A percentile compares a stretch with the other conserved stretches of the same genome.
Conservation (phyloP, 2,797 vertebrate genomes). For the Phrynocephalus forsythii region DNA sequence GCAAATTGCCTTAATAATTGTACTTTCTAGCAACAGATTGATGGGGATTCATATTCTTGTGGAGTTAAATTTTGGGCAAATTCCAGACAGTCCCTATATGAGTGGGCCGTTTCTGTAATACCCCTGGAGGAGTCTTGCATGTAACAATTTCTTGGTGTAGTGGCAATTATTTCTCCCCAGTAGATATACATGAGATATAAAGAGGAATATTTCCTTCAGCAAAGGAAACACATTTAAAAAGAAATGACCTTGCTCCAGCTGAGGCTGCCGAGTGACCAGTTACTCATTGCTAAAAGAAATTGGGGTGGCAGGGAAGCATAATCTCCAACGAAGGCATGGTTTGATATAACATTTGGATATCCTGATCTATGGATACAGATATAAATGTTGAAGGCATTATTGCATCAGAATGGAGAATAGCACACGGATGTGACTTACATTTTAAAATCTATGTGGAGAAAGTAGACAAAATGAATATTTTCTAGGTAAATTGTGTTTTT, state of each 20-base stretch:
- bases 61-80: conserved; percentile 60
- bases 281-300: neutral
- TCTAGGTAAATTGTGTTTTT: no score
- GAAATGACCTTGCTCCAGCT: neutral
- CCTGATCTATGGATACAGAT: neutral
- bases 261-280: neutral
- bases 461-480: no score
- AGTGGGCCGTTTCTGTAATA: conserved; percentile 62
- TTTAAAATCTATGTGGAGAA: no score
- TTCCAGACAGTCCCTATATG: conserved; percentile 57
- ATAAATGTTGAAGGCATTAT: neutral
- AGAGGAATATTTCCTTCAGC: neutral
- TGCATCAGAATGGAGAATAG: neutral
- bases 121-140: conserved; percentile 69
- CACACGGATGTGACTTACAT: no score
- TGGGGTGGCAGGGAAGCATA: neutral
- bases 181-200: conserved; percentile 28
- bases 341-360: neutral
- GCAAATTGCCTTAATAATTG: conserved; percentile 31
- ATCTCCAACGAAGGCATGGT: neutral
- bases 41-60: conserved; percentile 53
- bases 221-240: neutral
- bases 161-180: conserved; percentile 30
- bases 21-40: conserved; percentile 52
- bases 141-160: conserved; percentile 63